Conservation (phyloP, 2,888 invertebrate species). For the Biston betularia region DNA sequence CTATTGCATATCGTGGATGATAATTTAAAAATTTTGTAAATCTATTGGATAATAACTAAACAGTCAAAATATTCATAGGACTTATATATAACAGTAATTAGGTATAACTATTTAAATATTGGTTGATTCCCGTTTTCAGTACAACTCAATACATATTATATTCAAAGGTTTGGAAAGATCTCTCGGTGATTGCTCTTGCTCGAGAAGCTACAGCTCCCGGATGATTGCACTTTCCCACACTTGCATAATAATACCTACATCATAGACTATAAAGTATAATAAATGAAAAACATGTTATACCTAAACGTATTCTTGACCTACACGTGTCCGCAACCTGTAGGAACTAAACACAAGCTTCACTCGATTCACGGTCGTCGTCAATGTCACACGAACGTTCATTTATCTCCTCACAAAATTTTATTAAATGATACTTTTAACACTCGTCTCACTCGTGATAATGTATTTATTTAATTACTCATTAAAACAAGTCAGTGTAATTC, state of each 20-base stretch:
- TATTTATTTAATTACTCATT: slow-evolving; percentile 11
- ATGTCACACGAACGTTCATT: slow-evolving; percentile 62
- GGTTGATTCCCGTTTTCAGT: slow-evolving; percentile 47
- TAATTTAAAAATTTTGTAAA: slow-evolving; percentile 4
- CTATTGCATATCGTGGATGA: slow-evolving; percentile 1
- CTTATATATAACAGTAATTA: slow-evolving; percentile 33
- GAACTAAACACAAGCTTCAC: slow-evolving; percentile 85
- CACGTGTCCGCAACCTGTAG: slow-evolving; percentile 71
- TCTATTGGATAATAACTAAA: slow-evolving; percentile 34
- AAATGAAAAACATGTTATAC: slow-evolving; percentile 48
- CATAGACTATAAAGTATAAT: slow-evolving; percentile 39
- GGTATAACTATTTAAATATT: slow-evolving; percentile 40
- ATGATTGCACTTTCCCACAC: slow-evolving; percentile 28
- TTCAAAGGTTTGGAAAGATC: slow-evolving; percentile 31
- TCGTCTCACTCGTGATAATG: slow-evolving; percentile 13
- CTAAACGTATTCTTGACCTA: slow-evolving; percentile 47
- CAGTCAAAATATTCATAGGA: slow-evolving; percentile 39
- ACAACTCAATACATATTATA: slow-evolving; percentile 41
- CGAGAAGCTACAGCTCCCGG: slow-evolving; percentile 18
- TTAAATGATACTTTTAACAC: slow-evolving; percentile 36
- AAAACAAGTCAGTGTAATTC: slow-evolving; percentile 52
- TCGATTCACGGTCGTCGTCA: slow-evolving; percentile 63
- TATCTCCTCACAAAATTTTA: slow-evolving; percentile 54
- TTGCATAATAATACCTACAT: slow-evolving; percentile 22
- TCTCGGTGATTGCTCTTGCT: slow-evolving; percentile 8